A percentile compares a stretch with the other conserved stretches of the same genome.
These are phyloP conservation scores for Brachionus rotundiformis DNA, from an alignment of 1,140 invertebrate genomes.

Conservation along the genomic window DNA sequence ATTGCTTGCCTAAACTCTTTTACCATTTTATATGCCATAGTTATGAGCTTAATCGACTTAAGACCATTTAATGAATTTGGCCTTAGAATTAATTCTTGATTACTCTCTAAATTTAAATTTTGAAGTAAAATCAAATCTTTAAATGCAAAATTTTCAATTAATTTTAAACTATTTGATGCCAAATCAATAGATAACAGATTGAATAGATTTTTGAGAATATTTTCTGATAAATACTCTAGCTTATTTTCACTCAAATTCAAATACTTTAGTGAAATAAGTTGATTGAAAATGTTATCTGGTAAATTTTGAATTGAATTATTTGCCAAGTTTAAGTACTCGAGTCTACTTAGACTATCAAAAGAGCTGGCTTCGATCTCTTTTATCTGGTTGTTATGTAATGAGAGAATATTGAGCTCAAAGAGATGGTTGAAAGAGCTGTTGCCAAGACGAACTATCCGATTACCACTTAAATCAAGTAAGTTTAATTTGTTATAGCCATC, in stretches of 20 bases:
- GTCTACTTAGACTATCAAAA: background rate
- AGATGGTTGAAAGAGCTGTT: background rate
- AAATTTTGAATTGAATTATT: background rate
- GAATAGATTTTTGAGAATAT: background rate
- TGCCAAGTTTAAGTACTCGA: background rate
- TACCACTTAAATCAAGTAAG: background rate
- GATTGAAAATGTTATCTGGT: background rate
- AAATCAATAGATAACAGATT: background rate
- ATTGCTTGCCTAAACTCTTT: background rate
- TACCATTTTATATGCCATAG: background rate
- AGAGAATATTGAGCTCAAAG: background rate
- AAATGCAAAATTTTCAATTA: background rate
- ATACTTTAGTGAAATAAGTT: background rate
- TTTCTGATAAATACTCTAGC: background rate
- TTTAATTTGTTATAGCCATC: background rate
- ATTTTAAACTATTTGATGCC: background rate
- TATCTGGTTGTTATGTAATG: background rate
- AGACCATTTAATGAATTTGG: background rate
- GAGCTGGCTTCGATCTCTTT: background rate
- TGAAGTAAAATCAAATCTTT: background rate
- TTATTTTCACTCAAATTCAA: constrained; percentile 22
- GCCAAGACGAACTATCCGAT: background rate
- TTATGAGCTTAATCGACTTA: background rate
- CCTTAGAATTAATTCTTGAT: background rate
- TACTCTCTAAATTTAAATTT: background rate